These are phyloP conservation scores for Augochlora pura DNA, from an alignment of 1,140 invertebrate species.

Conservation along the genomic window DNA sequence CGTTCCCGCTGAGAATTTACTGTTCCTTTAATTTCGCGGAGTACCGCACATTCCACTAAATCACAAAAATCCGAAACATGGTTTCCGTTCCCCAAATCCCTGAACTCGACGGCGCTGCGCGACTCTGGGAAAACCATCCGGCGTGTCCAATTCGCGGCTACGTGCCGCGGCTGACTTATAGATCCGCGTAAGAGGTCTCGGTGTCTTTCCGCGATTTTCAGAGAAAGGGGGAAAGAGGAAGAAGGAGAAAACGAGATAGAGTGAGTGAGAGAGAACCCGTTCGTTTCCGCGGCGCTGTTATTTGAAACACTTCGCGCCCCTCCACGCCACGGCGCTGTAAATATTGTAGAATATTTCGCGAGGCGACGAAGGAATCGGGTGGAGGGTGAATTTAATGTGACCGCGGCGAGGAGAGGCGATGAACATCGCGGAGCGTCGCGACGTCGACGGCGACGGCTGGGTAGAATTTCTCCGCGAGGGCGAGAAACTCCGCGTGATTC, in stretches of 20 bases:
- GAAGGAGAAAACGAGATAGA: too few species aligned
- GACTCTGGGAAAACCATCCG: too few species aligned
- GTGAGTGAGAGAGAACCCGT: not conserved
- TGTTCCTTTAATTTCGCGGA: too few species aligned
- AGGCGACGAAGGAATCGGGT: not conserved
- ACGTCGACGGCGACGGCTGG: not conserved
- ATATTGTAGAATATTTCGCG: slow-evolving; percentile 9
- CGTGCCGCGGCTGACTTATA: slow-evolving; percentile 2
- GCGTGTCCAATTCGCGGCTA: not conserved
- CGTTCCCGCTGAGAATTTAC: too few species aligned
- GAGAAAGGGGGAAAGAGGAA: too few species aligned
- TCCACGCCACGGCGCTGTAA: not conserved
- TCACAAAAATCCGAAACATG: too few species aligned
- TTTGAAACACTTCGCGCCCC: not conserved
- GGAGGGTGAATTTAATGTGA: not conserved
- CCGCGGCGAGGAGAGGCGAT: too few species aligned
- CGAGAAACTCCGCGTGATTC: too few species aligned
- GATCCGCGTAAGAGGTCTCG: not conserved
- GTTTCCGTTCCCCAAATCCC: too few species aligned
- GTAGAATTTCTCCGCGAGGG: not conserved
- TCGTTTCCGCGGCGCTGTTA: slow-evolving; percentile 8
- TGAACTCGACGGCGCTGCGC: too few species aligned
- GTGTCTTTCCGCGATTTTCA: not conserved
- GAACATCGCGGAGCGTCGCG: too few species aligned
- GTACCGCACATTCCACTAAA: too few species aligned